Base-by-base conservation (phyloP, 2,113 vertebrate species). In the Brachyhypopomus gauderio region DNA sequence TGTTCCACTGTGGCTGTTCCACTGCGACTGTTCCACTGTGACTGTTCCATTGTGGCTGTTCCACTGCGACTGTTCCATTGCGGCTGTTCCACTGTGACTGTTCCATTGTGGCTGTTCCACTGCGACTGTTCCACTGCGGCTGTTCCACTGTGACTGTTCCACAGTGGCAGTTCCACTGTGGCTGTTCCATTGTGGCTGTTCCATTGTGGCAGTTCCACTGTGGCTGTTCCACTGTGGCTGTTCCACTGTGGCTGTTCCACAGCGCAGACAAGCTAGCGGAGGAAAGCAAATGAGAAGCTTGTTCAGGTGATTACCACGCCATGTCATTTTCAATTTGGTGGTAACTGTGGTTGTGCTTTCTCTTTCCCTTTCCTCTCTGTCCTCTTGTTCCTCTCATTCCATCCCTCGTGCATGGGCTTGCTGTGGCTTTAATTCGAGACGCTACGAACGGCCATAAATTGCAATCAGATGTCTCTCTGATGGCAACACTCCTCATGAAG, bases 201-300 rank as follows among this genome's bases (percentile, higher is more conserved):
- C 77, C 73, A 83, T 22, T 77, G 77, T 48, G 30, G 30, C 41
- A 4, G 41, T 6, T 30, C 30, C 41, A 41, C 41, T 41, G 41
- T 41, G 41, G 41, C 41, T 41, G 41, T 41, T 41, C 41, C 41
- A 41, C 41, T 8, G 41, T 4, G 41, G 5, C 41, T 41, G 41
- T 6, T 30, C 30, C 41, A 41, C 41, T 41, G 41, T 41, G 41
- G 41, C 41, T 41, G 41, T 41, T 41, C 41, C 41, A 41, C 41
- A 41, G 41, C 41, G 9, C 41, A 41, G 41, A 41, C 41, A 41
- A 69, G 38, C 77, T 48, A 38, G 73, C 52, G 72, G 63, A 76
- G 34, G n/a, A 84, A 72, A 86, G 69, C 78, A 81, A 82, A 77
- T 83, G 38, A 30, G 30, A 30, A 59, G 41, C 41, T 71, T 72